Evolutionary conservation across 2,797 vertebrate genomes (phyloP).

Genomic region (Schizopygopsis pylzovi): DNA sequence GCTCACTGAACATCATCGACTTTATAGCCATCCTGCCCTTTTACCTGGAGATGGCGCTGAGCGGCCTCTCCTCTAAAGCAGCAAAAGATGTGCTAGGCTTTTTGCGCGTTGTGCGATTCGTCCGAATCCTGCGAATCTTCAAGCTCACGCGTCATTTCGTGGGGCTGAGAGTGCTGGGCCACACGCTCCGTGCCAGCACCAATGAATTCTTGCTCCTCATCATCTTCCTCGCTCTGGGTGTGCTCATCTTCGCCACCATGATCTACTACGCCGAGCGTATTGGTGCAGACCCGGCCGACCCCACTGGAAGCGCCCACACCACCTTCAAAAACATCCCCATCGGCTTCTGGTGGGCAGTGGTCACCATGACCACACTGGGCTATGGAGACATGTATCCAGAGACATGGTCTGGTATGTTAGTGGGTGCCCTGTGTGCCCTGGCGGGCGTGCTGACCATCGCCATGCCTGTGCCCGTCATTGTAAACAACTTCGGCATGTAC

Average conservation of each 20-base stretch:
- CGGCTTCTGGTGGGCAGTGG: conserved; percentile 99
- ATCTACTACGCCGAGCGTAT: conserved; percentile 99
- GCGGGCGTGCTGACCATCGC: conserved; percentile 98
- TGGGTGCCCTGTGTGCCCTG: conserved; percentile 95
- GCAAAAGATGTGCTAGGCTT: conserved; percentile 98
- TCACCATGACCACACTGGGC: conserved; percentile 99
- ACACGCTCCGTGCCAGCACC: conserved; percentile 96
- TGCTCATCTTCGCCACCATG: conserved; percentile 99
- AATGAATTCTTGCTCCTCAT: conserved; percentile 98
- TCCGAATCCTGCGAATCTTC: conserved; percentile 97
- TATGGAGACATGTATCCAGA: conserved; percentile 99
- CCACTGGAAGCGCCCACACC: conserved; percentile 92
- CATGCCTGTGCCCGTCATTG: conserved; percentile 99
- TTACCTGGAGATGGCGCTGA: conserved; percentile 97
- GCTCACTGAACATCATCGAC: conserved; percentile 98
- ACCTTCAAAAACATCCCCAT: conserved; percentile 99
- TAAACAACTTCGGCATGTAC: conserved; percentile 99
- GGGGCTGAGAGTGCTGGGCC: conserved; percentile 93
- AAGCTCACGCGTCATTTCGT: conserved; percentile 98
- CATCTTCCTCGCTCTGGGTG: conserved; percentile 97
- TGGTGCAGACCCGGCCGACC: conserved; percentile 93
- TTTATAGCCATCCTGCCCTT: conserved; percentile 99
- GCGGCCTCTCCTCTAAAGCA: conserved; percentile 96
- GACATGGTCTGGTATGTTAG: conserved; percentile 99
- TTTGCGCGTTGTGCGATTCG: conserved; percentile 95